A percentile compares a stretch with the other conserved stretches of the same genome.
Conservation (phyloP, 2,113 vertebrate genomes). For the Podilymbus podiceps region DNA sequence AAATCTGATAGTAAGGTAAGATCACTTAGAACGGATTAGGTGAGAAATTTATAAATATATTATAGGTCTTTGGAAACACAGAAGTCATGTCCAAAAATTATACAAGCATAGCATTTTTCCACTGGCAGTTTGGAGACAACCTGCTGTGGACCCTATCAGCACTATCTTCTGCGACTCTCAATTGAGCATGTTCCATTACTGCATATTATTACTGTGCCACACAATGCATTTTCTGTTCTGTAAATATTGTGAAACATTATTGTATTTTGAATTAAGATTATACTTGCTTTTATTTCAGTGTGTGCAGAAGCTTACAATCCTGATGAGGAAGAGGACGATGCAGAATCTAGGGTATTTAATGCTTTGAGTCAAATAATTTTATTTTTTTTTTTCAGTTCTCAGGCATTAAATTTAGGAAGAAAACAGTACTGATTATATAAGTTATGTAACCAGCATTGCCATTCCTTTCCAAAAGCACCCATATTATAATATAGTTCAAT, state of each 20-base stretch:
- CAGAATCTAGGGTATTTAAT: conserved; percentile 87
- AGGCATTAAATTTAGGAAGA: not conserved
- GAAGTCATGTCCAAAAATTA: not conserved
- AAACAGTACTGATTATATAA: not conserved
- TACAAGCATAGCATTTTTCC: not conserved
- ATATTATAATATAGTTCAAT: not conserved
- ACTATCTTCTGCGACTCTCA: not conserved
- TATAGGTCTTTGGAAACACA: not conserved
- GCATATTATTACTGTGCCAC: not conserved
- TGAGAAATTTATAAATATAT: not conserved
- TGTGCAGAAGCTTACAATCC: conserved; percentile 98
- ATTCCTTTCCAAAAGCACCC: not conserved
- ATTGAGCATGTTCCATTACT: not conserved
- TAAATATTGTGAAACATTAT: not conserved
- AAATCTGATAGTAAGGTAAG: not conserved
- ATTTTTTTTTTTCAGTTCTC: not conserved
- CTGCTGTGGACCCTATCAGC: not conserved
- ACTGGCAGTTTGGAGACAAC: not conserved
- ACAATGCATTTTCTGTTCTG: not conserved
- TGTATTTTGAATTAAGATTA: conserved; percentile 8
- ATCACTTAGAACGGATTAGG: not conserved
- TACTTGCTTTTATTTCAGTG: conserved; percentile 76
- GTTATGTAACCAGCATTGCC: not conserved
- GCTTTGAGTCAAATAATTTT: not conserved
- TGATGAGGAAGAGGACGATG: conserved; percentile 96